Conservation (phyloP, 64 coral and sea anemone species). For the Montipora sp. region DNA sequence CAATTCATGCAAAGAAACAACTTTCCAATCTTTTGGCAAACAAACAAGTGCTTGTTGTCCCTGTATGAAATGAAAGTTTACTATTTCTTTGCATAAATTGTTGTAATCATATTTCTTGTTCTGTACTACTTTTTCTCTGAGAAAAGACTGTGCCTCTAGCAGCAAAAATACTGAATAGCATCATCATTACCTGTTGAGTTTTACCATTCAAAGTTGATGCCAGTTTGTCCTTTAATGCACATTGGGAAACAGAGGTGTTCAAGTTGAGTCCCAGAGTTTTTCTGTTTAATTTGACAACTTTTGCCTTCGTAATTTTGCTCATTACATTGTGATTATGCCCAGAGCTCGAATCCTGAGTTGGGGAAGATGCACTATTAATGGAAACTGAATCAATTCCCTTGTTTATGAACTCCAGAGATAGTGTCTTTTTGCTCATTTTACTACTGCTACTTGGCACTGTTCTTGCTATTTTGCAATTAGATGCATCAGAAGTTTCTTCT, state of each 20-base stretch:
- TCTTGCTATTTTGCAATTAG: constrained; percentile 27
- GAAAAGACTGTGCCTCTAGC: too few species aligned
- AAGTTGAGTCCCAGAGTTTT: constrained; percentile 43
- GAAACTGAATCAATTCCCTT: constrained; percentile 8
- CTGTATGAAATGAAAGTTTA: too few species aligned
- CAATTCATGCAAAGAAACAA: too few species aligned
- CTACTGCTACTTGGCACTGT: neutral
- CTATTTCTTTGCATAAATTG: too few species aligned
- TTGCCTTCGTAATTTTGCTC: constrained; percentile 28
- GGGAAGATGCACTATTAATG: constrained; percentile 7
- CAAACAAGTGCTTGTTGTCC: too few species aligned
- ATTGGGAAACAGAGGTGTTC: neutral
- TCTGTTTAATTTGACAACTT: constrained; percentile 61
- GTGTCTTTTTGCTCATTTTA: constrained; percentile 5
- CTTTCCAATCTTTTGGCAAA: too few species aligned
- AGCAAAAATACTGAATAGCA: too few species aligned
- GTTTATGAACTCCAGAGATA: neutral
- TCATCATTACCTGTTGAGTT: constrained; percentile 6
- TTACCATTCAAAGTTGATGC: constrained; percentile 29
- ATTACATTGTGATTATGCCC: neutral
- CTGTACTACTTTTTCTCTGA: too few species aligned
- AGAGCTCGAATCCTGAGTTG: neutral
- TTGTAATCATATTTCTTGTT: too few species aligned
- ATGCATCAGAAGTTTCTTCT: neutral
- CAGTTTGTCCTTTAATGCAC: neutral